A percentile compares a stretch with the other conserved stretches of the same genome.
Conservation (phyloP, 2,797 vertebrate species). For the Pogoniulus pusillus region DNA sequence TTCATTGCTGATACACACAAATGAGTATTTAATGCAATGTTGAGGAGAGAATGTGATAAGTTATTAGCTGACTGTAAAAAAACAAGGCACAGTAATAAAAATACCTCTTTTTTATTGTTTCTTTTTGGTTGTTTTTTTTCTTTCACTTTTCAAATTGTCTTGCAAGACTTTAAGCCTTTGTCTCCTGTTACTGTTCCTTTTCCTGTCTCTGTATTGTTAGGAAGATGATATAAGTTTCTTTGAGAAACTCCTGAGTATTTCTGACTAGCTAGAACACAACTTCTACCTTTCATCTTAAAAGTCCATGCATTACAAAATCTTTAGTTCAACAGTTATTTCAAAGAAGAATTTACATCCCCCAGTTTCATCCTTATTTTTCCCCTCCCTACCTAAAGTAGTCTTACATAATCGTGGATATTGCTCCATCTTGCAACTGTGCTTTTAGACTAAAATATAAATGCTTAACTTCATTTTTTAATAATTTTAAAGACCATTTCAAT, state of each 20-base stretch:
- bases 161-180: neutral
- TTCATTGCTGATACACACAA: neutral
- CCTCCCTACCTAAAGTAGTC: neutral
- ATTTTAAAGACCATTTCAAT: neutral
- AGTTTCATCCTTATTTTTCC: neutral
- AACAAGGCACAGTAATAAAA: neutral
- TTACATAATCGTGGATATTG: neutral
- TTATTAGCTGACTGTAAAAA: neutral
- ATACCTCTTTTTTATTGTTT: neutral
- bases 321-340: neutral
- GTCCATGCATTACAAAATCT: neutral
- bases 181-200: neutral
- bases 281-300: neutral
- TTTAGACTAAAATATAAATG: neutral
- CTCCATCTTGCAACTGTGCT: neutral
- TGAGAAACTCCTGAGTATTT: neutral
- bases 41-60: neutral
- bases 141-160: neutral
- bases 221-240: neutral
- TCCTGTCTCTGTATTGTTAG: neutral
- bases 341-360: neutral
- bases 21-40: neutral
- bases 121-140: neutral
- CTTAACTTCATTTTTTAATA: neutral
- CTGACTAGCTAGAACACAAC: neutral